Evolutionary conservation across 2,888 invertebrate genomes (phyloP).

Genomic region (Ramazzottius varieornatus): DNA sequence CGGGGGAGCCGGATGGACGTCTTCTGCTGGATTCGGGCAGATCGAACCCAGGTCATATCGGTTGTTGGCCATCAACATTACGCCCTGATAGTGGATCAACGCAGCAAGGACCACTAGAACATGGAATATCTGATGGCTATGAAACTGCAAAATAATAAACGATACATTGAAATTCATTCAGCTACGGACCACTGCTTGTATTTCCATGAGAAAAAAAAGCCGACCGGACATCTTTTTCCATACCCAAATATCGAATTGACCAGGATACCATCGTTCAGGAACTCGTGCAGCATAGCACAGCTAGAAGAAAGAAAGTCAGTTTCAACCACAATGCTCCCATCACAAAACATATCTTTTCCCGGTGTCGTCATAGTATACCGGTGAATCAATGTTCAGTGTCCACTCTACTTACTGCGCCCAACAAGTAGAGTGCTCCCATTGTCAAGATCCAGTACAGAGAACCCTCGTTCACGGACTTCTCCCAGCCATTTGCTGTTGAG

Average conservation of each 20-base stretch:
- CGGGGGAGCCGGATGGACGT: too few species aligned
- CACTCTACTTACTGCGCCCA: conserved; percentile 79
- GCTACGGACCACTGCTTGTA: too few species aligned
- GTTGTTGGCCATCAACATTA: conserved; percentile 85
- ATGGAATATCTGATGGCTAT: conserved; percentile 98
- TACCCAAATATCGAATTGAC: conserved; percentile 86
- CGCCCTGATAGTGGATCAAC: conserved; percentile 92
- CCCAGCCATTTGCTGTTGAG: conserved; percentile 89
- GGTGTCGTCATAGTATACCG: too few species aligned
- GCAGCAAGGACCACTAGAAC: conserved; percentile 88
- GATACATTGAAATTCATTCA: too few species aligned
- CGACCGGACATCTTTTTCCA: too few species aligned
- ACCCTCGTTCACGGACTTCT: conserved; percentile 66
- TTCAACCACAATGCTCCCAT: too few species aligned
- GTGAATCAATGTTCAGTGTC: too few species aligned
- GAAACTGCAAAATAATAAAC: conserved; percentile 38
- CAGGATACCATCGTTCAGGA: conserved; percentile 90
- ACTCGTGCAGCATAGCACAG: conserved; percentile 85
- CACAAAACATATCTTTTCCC: too few species aligned
- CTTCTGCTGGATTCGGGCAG: too few species aligned
- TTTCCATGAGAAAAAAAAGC: too few species aligned
- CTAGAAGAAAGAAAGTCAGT: too few species aligned
- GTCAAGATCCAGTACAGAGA: conserved; percentile 75
- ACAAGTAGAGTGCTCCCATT: conserved; percentile 78
- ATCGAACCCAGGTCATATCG: conserved; percentile 20